Evolutionary conservation across 2,797 vertebrate species (phyloP).

Genomic region (Bradypodion ventrale): DNA sequence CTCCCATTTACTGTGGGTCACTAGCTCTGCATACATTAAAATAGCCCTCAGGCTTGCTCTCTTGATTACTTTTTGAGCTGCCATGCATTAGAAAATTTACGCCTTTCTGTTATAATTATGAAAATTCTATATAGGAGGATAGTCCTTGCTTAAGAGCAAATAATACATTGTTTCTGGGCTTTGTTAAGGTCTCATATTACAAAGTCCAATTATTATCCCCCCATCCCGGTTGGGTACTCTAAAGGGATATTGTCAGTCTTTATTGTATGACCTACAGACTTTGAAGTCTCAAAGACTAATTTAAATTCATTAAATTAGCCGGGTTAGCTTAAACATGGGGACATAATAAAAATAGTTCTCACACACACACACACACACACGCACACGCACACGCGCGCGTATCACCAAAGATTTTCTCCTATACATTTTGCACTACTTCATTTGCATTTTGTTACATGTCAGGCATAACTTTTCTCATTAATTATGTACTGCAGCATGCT

Average conservation of each 20-base stretch:
- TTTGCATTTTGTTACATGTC: slow-evolving; percentile 23
- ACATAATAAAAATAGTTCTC: slow-evolving; percentile 20
- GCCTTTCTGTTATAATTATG: slow-evolving; percentile 95
- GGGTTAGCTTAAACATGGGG: slow-evolving; percentile 58
- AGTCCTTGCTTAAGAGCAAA: slow-evolving; percentile 82
- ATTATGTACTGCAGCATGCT: slow-evolving; percentile 1
- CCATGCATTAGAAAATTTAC: slow-evolving; percentile 91
- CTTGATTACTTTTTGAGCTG: slow-evolving; percentile 98
- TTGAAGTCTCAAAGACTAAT: slow-evolving; percentile 55
- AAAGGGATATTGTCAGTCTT: slow-evolving; percentile 53
- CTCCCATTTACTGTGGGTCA: slow-evolving; percentile 96
- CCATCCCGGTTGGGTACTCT: slow-evolving; percentile 59
- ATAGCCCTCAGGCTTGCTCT: slow-evolving; percentile 93
- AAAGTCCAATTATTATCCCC: slow-evolving; percentile 44
- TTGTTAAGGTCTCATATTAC: slow-evolving; percentile 47
- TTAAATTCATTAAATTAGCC: slow-evolving; percentile 59
- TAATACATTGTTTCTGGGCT: slow-evolving; percentile 35
- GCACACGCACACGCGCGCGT: slow-evolving; percentile 21
- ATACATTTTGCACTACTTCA: slow-evolving; percentile 43
- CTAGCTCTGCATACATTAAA: slow-evolving; percentile 98
- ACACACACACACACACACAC: too few species aligned
- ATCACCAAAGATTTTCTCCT: slow-evolving; percentile 36
- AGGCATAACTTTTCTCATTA: slow-evolving; percentile 12
- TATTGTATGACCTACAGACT: slow-evolving; percentile 61
- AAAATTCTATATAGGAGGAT: slow-evolving; percentile 86